Evolutionary conservation across 2,113 vertebrate genomes (phyloP).

Genomic region (Gracilinanus agilis): DNA sequence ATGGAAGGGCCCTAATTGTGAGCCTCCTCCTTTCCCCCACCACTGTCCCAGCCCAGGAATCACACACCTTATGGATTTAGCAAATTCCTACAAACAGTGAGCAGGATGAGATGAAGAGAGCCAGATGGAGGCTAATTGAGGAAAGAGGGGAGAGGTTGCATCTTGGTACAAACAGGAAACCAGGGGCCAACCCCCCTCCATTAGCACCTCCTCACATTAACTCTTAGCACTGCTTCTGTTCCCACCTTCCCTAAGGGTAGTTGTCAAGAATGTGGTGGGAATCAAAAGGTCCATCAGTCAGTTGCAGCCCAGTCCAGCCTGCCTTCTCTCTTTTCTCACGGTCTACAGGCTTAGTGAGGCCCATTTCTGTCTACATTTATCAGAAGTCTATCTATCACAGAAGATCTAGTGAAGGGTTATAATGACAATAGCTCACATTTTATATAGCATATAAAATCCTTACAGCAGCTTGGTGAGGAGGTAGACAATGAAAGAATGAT

Average conservation of each 20-base stretch:
- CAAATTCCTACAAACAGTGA: constrained; percentile 71
- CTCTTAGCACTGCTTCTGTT: constrained; percentile 37
- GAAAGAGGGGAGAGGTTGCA: constrained; percentile 25
- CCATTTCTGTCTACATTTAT: not conserved
- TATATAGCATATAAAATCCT: not conserved
- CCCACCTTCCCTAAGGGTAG: not conserved
- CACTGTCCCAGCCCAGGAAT: constrained; percentile 55
- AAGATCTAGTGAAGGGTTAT: not conserved
- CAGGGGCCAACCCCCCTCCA: constrained; percentile 14
- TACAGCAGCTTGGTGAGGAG: not conserved
- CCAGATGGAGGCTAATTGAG: constrained; percentile 51
- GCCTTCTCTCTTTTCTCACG: not conserved
- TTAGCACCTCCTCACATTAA: constrained; percentile 59
- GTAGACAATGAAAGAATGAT: not conserved
- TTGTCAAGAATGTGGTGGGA: not conserved
- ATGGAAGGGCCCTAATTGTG: constrained; percentile 75
- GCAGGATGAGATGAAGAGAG: constrained; percentile 28
- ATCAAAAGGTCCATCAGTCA: not conserved
- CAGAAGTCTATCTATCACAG: not conserved
- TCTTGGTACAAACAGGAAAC: constrained; percentile 72
- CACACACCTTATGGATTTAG: constrained; percentile 72
- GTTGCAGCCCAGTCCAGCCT: not conserved
- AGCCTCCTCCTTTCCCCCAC: constrained; percentile 48
- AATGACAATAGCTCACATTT: not conserved
- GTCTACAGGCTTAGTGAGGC: not conserved